Evolutionary conservation across 2,797 vertebrate species (phyloP).

Genomic region (Danionella dracula): DNA sequence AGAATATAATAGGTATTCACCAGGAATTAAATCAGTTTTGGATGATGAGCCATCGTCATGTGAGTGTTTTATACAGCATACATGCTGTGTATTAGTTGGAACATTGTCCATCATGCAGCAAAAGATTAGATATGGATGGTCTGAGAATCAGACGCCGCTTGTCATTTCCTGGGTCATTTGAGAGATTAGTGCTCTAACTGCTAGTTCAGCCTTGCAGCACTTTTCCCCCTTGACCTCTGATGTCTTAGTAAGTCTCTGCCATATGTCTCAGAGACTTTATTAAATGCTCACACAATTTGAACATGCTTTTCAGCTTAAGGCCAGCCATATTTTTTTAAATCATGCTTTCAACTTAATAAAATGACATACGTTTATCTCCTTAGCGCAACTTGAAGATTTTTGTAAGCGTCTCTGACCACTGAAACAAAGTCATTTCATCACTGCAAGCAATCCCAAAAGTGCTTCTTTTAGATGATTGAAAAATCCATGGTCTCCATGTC

Average conservation of each 20-base stretch:
- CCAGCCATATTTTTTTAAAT: slow-evolving; percentile 27
- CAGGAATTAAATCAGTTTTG: background rate
- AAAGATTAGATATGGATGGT: background rate
- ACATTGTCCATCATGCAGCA: background rate
- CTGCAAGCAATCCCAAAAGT: slow-evolving; percentile 39
- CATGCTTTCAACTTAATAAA: slow-evolving; percentile 41
- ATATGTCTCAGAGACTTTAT: slow-evolving; percentile 37
- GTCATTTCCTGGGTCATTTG: slow-evolving; percentile 28
- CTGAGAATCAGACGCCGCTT: slow-evolving; percentile 35
- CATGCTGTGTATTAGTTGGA: background rate
- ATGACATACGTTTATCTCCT: slow-evolving; percentile 30
- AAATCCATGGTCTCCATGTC: slow-evolving; percentile 30
- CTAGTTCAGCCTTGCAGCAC: slow-evolving; percentile 15
- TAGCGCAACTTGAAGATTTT: slow-evolving; percentile 30
- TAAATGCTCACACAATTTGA: slow-evolving; percentile 22
- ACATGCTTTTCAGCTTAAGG: slow-evolving; percentile 35
- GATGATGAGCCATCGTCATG: background rate
- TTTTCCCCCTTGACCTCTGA: slow-evolving; percentile 23
- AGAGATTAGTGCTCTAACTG: slow-evolving; percentile 27
- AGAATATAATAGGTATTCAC: too few species aligned
- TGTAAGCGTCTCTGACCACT: slow-evolving; percentile 14
- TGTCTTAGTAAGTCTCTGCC: slow-evolving; percentile 36
- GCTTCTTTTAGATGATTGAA: slow-evolving; percentile 45
- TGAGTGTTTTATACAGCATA: background rate
- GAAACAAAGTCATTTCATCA: slow-evolving; percentile 40